Evolutionary conservation across 2,888 invertebrate genomes (phyloP), one percentile per base, ranked within the genome.

Genomic region (Diloba caeruleocephala): DNA sequence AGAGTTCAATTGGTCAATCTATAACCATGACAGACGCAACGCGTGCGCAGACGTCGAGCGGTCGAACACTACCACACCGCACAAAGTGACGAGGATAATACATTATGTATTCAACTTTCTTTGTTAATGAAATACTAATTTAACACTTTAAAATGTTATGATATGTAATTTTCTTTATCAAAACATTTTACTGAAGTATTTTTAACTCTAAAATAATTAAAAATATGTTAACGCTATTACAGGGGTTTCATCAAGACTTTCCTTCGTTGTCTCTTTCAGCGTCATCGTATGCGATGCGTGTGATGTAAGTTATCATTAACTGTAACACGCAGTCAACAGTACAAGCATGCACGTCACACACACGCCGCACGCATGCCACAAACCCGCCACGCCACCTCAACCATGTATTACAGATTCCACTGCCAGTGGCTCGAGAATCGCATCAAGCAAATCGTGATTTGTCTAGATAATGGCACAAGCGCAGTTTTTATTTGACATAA

Each of bases 1-100:
- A 38, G 71, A 70, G 83, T 86, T 85, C 81, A 85, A 78, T 76
- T 71, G 78, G 76, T 80, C 80, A 78, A 81, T 81, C 79, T 79
- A 78, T 81, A 82, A 83, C 71, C 77, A 81, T 82, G 79, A 79
- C 79, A 71, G 54, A 48, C 59, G 59, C 42, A 67, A 67, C 42
- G 52, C 38, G 42, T 53, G 46, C 38, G 53, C 51, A 46, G 44
- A 25, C 39, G 74, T 76, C 72, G 75, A 75, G 71, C 74, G 68
- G 74, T 76, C 71, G 74, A 78, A 74, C 72, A 68, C 41, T 44
- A 17, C 29, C 21, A 31, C 21, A 19, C 42, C 37, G 42, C 49
- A 62, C 69, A 57, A 52, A 51, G 32, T 37, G 44, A 44, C 33
- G 54, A 67, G 56, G 57, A 76, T 72, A 70, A 54, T 36, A 73